A percentile compares a stretch with the other conserved stretches of the same genome.
These are phyloP conservation scores for Acyrthosiphon pisum DNA, from an alignment of 1,140 invertebrate genomes.

Conservation along the genomic window DNA sequence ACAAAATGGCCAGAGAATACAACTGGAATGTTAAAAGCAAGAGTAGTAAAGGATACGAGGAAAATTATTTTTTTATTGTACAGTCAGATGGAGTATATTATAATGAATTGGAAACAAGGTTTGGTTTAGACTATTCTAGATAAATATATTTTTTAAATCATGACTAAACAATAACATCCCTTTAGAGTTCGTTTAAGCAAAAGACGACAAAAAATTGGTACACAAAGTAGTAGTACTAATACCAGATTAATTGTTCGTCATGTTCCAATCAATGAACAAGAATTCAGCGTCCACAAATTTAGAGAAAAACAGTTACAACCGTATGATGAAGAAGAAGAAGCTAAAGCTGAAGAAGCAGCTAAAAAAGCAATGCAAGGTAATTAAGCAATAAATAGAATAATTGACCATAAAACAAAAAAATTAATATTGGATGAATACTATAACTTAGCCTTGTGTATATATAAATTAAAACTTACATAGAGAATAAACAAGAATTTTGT, in stretches of 20 bases:
- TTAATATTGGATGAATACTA: neutral
- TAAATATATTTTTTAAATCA: neutral
- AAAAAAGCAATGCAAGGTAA: slow-evolving; percentile 58
- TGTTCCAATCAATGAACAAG: slow-evolving; percentile 82
- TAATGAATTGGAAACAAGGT: slow-evolving; percentile 94
- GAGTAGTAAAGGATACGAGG: slow-evolving; percentile 95
- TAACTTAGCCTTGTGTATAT: neutral
- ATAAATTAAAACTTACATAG: neutral
- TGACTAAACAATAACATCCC: neutral
- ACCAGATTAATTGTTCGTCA: slow-evolving; percentile 87
- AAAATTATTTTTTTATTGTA: slow-evolving; percentile 97
- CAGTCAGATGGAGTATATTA: slow-evolving; percentile 92
- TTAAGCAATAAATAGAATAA: neutral
- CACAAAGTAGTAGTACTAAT: slow-evolving; percentile 77
- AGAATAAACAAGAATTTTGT: neutral
- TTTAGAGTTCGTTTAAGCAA: slow-evolving; percentile 87
- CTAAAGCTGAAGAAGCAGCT: slow-evolving; percentile 67
- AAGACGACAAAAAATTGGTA: slow-evolving; percentile 78
- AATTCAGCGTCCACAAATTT: slow-evolving; percentile 85
- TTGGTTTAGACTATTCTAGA: slow-evolving; percentile 33
- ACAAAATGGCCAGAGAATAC: slow-evolving; percentile 94
- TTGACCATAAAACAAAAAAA: neutral
- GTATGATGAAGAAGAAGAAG: slow-evolving; percentile 78
- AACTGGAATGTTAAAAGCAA: slow-evolving; percentile 99
- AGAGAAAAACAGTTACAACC: slow-evolving; percentile 89